phyloP scores from a whole-genome alignment of 2,888 invertebrate genomes.

The Drosophila mettleri region DNA sequence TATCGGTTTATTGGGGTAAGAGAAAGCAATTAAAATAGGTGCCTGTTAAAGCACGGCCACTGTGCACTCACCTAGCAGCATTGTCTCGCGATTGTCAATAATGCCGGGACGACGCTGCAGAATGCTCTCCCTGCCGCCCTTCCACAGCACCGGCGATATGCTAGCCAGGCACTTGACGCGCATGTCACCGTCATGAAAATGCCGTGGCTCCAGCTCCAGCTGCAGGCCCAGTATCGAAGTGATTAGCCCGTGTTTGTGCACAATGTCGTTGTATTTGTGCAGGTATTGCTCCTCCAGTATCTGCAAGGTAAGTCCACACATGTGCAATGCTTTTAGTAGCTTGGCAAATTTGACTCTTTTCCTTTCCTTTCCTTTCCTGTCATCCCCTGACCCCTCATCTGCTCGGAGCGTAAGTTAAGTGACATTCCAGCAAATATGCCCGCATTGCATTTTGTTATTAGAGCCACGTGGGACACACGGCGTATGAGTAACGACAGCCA shows the following conservation, averaged over 20 bases:
- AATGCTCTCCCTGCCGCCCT: constrained; percentile 87
- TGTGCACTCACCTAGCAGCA: constrained; percentile 87
- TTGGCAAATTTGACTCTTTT: background rate
- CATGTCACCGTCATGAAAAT: constrained; percentile 88
- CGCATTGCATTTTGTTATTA: constrained; percentile 47
- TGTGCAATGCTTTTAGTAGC: constrained; percentile 26
- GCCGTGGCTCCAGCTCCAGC: constrained; percentile 86
- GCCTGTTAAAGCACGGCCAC: background rate
- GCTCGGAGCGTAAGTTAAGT: constrained; percentile 21
- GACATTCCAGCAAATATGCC: constrained; percentile 20
- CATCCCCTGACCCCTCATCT: background rate
- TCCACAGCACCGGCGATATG: constrained; percentile 87
- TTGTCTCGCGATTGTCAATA: constrained; percentile 88
- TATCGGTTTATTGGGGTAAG: background rate
- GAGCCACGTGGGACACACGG: constrained; percentile 42
- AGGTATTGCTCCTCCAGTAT: constrained; percentile 86
- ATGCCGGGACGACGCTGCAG: constrained; percentile 86
- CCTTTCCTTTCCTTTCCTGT: background rate
- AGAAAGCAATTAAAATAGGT: constrained; percentile 30
- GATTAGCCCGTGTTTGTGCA: constrained; percentile 87
- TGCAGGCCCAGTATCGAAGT: constrained; percentile 87
- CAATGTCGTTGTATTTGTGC: constrained; percentile 86
- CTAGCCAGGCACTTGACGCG: constrained; percentile 88
- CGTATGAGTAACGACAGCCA: constrained; percentile 50
- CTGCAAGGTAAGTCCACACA: constrained; percentile 79